Conservation (phyloP, 1,140 invertebrate species). For the Drosophila yakuba region DNA sequence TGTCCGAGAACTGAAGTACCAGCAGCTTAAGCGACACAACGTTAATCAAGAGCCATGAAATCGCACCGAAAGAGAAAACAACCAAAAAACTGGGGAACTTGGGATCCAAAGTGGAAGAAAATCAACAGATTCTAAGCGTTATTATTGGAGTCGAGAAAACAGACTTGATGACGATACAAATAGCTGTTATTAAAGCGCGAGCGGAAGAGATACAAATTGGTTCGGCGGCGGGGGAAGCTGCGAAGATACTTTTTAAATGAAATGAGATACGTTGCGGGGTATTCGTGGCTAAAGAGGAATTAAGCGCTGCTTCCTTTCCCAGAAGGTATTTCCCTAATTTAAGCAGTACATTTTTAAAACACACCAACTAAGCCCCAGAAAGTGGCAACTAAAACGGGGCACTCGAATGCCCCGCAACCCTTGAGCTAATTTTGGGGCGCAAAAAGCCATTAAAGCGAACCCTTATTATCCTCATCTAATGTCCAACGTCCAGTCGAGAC, state of each 20-base stretch:
- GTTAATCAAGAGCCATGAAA: slow-evolving; percentile 76
- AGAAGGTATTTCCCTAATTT: too few species aligned
- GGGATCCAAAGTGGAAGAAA: slow-evolving; percentile 40
- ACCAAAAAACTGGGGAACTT: neutral
- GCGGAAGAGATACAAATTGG: slow-evolving; percentile 6
- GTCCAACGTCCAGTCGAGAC: slow-evolving; percentile 35
- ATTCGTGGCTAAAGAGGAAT: neutral
- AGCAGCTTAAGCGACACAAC: slow-evolving; percentile 46
- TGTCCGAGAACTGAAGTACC: slow-evolving; percentile 40
- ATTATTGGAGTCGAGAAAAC: slow-evolving; percentile 51
- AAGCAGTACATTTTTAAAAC: too few species aligned
- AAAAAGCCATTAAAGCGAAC: slow-evolving; percentile 51
- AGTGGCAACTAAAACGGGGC: neutral
- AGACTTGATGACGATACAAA: slow-evolving; percentile 73
- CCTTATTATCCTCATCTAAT: slow-evolving; percentile 49
- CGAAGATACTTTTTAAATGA: slow-evolving; percentile 35
- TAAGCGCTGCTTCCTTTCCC: too few species aligned
- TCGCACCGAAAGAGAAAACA: slow-evolving; percentile 70
- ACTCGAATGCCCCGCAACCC: slow-evolving; percentile 12
- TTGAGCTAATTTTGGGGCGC: slow-evolving; percentile 17
- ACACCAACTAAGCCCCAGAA: neutral
- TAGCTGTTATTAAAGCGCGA: slow-evolving; percentile 63
- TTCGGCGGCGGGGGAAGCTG: neutral
- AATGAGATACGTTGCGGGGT: slow-evolving; percentile 15
- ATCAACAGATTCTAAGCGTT: slow-evolving; percentile 76